Base-by-base conservation (phyloP, 2,797 vertebrate genomes). In the Caiman crocodilus region DNA sequence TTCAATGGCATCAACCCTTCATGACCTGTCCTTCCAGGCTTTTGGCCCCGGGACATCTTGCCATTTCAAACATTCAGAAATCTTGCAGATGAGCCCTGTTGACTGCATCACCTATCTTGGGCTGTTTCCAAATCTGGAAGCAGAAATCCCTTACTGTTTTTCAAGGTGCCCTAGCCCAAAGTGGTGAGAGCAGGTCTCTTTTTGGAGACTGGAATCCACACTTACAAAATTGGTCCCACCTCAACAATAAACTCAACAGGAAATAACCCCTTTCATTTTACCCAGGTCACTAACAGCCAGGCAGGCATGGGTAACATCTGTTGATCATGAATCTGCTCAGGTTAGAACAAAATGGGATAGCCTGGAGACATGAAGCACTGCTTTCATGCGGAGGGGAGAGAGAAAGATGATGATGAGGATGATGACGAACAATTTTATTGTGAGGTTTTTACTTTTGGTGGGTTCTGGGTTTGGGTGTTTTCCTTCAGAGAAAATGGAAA, bases 11-110 rank as follows among this genome's bases (percentile, higher is more conserved):
- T 97, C 95, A 90, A 84, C 71, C 86, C 79, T 90, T 85, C 86
- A 56, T 94, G 96, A 96, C 90, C 87, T 30, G 58, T 86, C 75
- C 92, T 74, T 79, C 81, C 55, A 89, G 94, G 89, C 78, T 92
- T 94, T 96, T 95, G 94, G 94, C 90, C 90, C 87, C 79, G 10
- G 42, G 42, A 50, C 10, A 88, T 71, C 90, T 92, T 92, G 90
- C 90, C 96, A 92, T 95, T 94, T 91, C 96, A 95, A 96, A 95
- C 96, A 96, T 84, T 92, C 79, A 85, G 86, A 95, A 94, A 97
- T 96, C 96, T 94, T 94, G 90, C 91, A 92, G 95, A 82, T 93
- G 94, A 94, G 89, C 93, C 94, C 69, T 13, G 85, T 87, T 97
- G 96, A 94, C 6, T 2, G 3, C 93, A 90, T 89, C 94, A 69